A percentile compares a stretch with the other conserved stretches of the same genome.
Conservation (phyloP, 2,113 vertebrate species). For the Poeciliopsis turrubarensis region DNA sequence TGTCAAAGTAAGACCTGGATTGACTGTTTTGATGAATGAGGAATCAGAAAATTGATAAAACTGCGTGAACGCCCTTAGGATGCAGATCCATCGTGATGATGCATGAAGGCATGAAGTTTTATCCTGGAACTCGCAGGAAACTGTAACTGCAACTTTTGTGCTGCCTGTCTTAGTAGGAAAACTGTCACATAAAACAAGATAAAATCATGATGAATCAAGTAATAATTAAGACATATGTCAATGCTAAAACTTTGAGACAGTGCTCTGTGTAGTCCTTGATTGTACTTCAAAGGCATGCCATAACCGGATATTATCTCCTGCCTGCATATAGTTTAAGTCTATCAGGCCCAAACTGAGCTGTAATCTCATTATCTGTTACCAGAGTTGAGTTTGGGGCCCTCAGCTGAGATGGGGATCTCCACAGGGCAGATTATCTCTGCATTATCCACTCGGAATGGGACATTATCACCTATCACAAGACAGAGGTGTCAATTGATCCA, state of each 20-base stretch:
- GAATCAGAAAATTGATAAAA: conserved; percentile 1
- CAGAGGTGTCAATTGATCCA: conserved; percentile 76
- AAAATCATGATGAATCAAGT: not conserved
- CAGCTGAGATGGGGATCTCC: conserved; percentile 63
- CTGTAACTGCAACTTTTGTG: not conserved
- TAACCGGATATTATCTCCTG: conserved; percentile 57
- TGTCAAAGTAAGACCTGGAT: not conserved
- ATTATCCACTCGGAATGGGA: conserved; percentile 76
- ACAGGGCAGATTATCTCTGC: conserved; percentile 72
- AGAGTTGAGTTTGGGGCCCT: conserved; percentile 59
- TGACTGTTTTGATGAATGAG: not conserved
- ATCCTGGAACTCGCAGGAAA: not conserved
- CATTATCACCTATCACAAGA: conserved; percentile 75
- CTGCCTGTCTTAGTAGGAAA: not conserved
- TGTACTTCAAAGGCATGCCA: conserved; percentile 5
- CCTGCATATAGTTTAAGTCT: conserved; percentile 68
- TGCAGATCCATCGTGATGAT: conserved; percentile 13
- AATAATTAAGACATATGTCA: not conserved
- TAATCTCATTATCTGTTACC: conserved; percentile 79
- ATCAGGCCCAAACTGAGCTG: conserved; percentile 57
- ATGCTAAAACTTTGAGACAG: conserved; percentile 8
- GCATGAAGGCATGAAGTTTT: conserved; percentile 21
- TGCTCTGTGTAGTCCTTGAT: not conserved
- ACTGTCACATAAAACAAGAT: not conserved
- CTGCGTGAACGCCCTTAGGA: conserved; percentile 12